Evolutionary conservation across 2,113 vertebrate genomes (phyloP).

Genomic region (Oplegnathus fasciatus): DNA sequence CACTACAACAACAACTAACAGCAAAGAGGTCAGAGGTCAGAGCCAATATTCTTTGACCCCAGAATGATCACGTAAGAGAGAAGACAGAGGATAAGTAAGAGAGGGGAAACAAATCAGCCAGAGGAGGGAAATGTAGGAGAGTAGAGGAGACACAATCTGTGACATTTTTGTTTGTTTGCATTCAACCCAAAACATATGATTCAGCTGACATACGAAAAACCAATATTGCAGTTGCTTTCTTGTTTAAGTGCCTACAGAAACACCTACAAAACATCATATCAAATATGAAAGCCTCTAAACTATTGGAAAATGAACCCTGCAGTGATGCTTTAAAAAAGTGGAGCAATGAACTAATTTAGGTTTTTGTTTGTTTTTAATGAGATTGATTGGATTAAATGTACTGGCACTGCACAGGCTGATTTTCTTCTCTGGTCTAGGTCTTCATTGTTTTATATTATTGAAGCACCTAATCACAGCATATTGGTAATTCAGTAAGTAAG

Average conservation of each 20-base stretch:
- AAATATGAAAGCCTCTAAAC: not conserved
- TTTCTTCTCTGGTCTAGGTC: not conserved
- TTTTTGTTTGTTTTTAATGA: constrained; percentile 34
- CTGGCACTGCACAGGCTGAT: constrained; percentile 4
- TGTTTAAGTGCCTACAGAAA: not conserved
- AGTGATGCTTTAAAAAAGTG: not conserved
- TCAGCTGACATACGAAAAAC: not conserved
- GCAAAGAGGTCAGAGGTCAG: constrained; percentile 54
- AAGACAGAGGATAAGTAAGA: not conserved
- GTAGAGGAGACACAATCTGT: not conserved
- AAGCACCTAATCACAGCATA: constrained; percentile 30
- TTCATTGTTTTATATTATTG: constrained; percentile 2
- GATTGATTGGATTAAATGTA: constrained; percentile 24
- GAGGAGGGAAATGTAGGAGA: not conserved
- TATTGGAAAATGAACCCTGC: not conserved
- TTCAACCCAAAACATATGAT: not conserved
- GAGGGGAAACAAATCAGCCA: not conserved
- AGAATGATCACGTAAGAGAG: not conserved
- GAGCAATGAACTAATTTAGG: not conserved
- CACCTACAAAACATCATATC: too few relatives aligned
- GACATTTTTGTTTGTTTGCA: not conserved
- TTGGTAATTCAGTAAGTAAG: constrained; percentile 4
- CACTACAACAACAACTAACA: not conserved
- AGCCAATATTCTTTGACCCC: not conserved
- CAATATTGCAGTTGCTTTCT: not conserved